Evolutionary conservation across 2,888 invertebrate genomes (phyloP), one percentile per base, ranked within the genome.

Genomic region (Pollenia griseotomentosa): DNA sequence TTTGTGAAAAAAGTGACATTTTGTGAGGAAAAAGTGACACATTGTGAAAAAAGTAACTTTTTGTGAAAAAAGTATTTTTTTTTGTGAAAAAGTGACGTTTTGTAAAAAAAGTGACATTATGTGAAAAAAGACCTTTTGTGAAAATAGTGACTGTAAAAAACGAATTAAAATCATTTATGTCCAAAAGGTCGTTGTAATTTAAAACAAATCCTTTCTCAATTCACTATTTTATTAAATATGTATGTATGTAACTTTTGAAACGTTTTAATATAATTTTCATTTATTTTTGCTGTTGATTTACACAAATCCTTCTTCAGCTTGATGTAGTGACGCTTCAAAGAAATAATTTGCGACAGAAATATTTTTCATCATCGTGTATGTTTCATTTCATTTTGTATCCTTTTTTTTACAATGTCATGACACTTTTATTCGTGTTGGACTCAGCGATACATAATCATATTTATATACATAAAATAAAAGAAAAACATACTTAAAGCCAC

Each of bases 231-330:
- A 33, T 0, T 33, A 33, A 33, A 33, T 33, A 23, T 23, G 23
- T 23, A 23, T 19, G 11, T 48, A 51, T 51, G 61, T n/a, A 61
- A 9, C 40, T n/a, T 42, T 42, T n/a, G n/a, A 42, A 9, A n/a
- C 9, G n/a, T 53, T 51, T 68, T 33, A 23, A 66, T 48, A 23
- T 9, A 66, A 16, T 16, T 71, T 53, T 55, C 16, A 71, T 71
- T 71, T 42, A 71, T 71, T 42, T 19, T 71, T 55, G 55, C 19
- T 55, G 55, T 14, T 48, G 23, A 66, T 19, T 57, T 57, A 19
- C 19, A 10, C 7, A 57, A 46, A 19, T 46, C 19, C 42, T 57
- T 53, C 33, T 73, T 3, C n/a, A 46, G 44, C 57, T 57, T 44
- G 73, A 59, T 46, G 10, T 42, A 23, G 57, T 59, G 73, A 59